Percentiles rank a stretch among this genome's conserved stretches.
Conservation (phyloP, 2,888 invertebrate species). For the Caenorhabditis angaria region DNA sequence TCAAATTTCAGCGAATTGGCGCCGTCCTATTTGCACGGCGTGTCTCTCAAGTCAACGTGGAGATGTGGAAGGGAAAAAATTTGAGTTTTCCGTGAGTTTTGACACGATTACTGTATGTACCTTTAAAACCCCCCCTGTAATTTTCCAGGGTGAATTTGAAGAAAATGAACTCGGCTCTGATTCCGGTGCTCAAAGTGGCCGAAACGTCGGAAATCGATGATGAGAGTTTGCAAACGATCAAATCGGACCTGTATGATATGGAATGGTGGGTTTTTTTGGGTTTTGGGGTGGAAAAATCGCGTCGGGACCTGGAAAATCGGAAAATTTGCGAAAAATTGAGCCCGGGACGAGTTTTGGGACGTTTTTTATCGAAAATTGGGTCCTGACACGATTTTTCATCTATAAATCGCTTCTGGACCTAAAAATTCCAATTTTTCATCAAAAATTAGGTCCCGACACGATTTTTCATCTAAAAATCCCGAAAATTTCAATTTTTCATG, state of each 20-base stretch:
- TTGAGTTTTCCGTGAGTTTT: slow-evolving; percentile 63
- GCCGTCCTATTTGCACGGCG: slow-evolving; percentile 54
- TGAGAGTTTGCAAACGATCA: slow-evolving; percentile 55
- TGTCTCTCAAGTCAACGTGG: slow-evolving; percentile 59
- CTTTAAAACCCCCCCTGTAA: background rate
- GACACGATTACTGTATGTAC: background rate
- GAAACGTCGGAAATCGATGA: slow-evolving; percentile 65
- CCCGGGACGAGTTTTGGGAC: no score
- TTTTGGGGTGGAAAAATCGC: no score
- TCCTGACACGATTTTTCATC: no score
- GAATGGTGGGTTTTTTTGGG: slow-evolving; percentile 23
- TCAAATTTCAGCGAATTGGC: slow-evolving; percentile 45
- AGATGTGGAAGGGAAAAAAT: slow-evolving; percentile 70
- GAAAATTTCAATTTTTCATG: no score
- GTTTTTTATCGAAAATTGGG: no score
- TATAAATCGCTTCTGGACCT: no score
- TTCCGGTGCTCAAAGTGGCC: slow-evolving; percentile 57
- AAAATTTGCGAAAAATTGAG: no score
- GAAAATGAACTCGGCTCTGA: slow-evolving; percentile 57
- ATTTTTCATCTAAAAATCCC: no score
- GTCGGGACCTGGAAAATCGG: no score
- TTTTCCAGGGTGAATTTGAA: slow-evolving; percentile 50
- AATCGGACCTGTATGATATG: slow-evolving; percentile 50
- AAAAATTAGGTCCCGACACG: no score
- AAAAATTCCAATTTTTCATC: no score